Percentiles rank a stretch among this genome's conserved stretches.
Evolutionary conservation across 2,113 vertebrate species (phyloP).

Genomic region (Phoxinus phoxinus): DNA sequence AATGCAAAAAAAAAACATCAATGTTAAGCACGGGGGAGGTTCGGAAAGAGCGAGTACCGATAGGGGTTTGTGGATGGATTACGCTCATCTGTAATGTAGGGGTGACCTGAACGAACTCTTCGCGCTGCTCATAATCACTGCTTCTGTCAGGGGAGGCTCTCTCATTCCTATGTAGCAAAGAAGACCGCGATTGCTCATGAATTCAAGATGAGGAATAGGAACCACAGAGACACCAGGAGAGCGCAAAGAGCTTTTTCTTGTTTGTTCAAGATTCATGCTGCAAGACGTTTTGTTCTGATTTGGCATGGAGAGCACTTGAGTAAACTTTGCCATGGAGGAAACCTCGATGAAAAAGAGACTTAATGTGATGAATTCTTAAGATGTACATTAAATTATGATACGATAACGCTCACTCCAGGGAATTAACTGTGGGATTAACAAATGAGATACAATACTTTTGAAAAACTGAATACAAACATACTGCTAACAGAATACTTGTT

Average conservation of each 20-base stretch:
- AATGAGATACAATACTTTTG: background rate
- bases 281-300: constrained; percentile 41
- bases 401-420: background rate
- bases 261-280: constrained; percentile 33
- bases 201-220: constrained; percentile 56
- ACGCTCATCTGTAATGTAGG: background rate
- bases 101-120: constrained; percentile 24
- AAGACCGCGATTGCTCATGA: constrained; percentile 46
- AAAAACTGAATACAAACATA: background rate
- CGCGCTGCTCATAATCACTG: background rate
- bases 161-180: background rate
- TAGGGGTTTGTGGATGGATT: constrained; percentile 19
- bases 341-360: constrained; percentile 4
- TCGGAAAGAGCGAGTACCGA: background rate
- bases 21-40: constrained; percentile 17
- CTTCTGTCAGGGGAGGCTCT: constrained; percentile 19
- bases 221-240: constrained; percentile 51
- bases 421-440: constrained; percentile 22
- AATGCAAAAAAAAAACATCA: constrained; percentile 1
- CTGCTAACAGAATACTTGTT: background rate
- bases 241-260: constrained; percentile 44
- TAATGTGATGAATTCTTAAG: constrained; percentile 19
- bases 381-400: constrained; percentile 7
- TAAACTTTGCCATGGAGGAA: constrained; percentile 2
- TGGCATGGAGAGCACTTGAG: constrained; percentile 33